A percentile compares a stretch with the other conserved stretches of the same genome.
These are phyloP conservation scores for Bombyx mandarina DNA, from an alignment of 1,140 invertebrate species.

Conservation along the genomic window DNA sequence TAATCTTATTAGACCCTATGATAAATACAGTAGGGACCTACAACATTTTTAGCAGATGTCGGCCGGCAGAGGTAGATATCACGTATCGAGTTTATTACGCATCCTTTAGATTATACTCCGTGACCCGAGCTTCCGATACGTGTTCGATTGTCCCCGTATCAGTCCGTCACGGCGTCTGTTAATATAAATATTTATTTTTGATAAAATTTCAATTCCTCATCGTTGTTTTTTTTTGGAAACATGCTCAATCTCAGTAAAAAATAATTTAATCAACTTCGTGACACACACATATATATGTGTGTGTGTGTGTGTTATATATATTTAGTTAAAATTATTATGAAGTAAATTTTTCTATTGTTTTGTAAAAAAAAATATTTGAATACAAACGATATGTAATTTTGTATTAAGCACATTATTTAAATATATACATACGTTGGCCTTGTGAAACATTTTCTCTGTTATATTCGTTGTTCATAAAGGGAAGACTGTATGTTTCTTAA, in stretches of 20 bases:
- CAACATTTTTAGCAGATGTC: constrained; percentile 17
- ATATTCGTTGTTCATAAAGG: no score
- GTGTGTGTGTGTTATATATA: background rate
- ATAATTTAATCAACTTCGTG: no score
- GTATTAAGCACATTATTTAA: background rate
- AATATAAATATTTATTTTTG: no score
- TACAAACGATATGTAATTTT: background rate
- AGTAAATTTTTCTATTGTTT: background rate
- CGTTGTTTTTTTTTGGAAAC: background rate
- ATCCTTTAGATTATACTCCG: constrained; percentile 41
- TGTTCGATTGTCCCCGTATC: constrained; percentile 35
- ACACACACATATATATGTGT: no score
- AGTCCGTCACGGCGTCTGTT: constrained; percentile 7
- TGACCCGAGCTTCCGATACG: constrained; percentile 42
- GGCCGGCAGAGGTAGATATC: constrained; percentile 37
- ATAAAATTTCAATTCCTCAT: background rate
- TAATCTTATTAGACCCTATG: no score
- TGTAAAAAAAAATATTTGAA: background rate
- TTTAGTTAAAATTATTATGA: background rate
- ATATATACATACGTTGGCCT: no score
- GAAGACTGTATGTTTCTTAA: no score
- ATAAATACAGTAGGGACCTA: background rate
- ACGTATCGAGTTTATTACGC: constrained; percentile 58
- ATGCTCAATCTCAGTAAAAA: background rate
- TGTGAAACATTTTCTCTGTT: no score